These are phyloP conservation scores for Erannis defoliaria DNA, from an alignment of 2,888 invertebrate genomes.

Conservation along the genomic window DNA sequence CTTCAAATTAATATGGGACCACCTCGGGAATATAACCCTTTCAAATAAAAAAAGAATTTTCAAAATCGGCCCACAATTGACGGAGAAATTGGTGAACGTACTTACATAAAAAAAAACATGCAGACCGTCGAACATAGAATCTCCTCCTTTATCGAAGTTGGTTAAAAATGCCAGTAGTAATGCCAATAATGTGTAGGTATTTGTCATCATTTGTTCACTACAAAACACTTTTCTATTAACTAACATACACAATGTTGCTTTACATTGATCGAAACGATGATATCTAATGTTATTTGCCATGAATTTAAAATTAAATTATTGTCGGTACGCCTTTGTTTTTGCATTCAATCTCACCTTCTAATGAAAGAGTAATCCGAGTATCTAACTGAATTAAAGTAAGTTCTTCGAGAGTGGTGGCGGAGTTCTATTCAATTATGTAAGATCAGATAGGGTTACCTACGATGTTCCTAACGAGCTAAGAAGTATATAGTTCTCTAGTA, in stretches of 20 bases:
- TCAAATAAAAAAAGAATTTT: too few relatives aligned
- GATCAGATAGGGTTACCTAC: conserved; percentile 18
- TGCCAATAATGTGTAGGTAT: too few relatives aligned
- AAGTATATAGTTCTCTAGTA: neutral
- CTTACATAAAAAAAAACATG: too few relatives aligned
- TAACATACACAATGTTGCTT: conserved; percentile 24
- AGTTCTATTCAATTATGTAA: conserved; percentile 34
- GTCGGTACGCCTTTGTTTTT: conserved; percentile 48
- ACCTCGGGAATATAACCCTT: too few relatives aligned
- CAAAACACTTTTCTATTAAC: too few relatives aligned
- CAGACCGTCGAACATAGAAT: too few relatives aligned
- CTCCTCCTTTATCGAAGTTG: too few relatives aligned
- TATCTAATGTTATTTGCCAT: conserved; percentile 72
- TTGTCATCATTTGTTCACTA: too few relatives aligned
- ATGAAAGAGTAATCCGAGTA: conserved; percentile 22
- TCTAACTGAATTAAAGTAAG: conserved; percentile 27
- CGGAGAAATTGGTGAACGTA: too few relatives aligned
- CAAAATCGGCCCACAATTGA: too few relatives aligned
- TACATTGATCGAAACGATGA: conserved; percentile 59
- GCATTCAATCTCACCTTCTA: conserved; percentile 13
- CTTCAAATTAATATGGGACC: too few relatives aligned
- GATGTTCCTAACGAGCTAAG: neutral
- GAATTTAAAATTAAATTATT: conserved; percentile 70
- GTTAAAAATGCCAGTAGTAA: too few relatives aligned
- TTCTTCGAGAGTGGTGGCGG: conserved; percentile 18